These are phyloP conservation scores for Chionodraco myersi DNA, from an alignment of 2,113 vertebrate genomes.

Conservation along the genomic window DNA sequence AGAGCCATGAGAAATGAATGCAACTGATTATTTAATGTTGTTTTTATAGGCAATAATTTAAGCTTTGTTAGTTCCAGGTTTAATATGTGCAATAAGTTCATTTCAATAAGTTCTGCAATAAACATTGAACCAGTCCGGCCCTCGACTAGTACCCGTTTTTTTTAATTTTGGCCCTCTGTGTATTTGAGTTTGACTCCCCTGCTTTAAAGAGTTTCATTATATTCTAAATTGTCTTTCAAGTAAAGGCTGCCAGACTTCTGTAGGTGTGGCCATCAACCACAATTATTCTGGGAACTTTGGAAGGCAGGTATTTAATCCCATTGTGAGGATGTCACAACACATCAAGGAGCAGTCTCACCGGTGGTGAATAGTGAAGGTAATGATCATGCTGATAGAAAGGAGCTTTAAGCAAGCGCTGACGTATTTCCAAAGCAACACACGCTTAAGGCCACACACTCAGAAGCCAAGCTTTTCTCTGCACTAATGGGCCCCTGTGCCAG, in stretches of 20 bases:
- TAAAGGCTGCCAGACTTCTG: neutral
- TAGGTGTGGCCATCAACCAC: neutral
- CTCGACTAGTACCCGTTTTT: no score
- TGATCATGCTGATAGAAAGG: neutral
- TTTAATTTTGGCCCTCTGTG: no score
- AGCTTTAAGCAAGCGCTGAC: neutral
- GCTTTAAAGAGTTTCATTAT: neutral
- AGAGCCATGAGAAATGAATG: no score
- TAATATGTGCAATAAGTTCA: no score
- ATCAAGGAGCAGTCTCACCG: neutral
- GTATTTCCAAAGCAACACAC: neutral
- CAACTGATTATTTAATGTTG: no score
- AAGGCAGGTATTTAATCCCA: neutral
- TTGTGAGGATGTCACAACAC: neutral
- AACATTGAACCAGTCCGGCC: no score
- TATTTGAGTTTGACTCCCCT: no score
- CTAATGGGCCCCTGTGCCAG: neutral
- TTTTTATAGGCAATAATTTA: no score
- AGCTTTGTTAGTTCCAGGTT: no score
- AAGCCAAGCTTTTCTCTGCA: neutral
- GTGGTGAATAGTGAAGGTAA: no score
- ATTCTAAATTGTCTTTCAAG: neutral
- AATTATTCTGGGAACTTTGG: neutral
- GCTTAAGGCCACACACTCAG: neutral
- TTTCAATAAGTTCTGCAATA: no score